A percentile compares a stretch with the other conserved stretches of the same genome.
These are phyloP conservation scores for Drosophila setifemur DNA, from an alignment of 1,140 invertebrate genomes.

Conservation along the genomic window DNA sequence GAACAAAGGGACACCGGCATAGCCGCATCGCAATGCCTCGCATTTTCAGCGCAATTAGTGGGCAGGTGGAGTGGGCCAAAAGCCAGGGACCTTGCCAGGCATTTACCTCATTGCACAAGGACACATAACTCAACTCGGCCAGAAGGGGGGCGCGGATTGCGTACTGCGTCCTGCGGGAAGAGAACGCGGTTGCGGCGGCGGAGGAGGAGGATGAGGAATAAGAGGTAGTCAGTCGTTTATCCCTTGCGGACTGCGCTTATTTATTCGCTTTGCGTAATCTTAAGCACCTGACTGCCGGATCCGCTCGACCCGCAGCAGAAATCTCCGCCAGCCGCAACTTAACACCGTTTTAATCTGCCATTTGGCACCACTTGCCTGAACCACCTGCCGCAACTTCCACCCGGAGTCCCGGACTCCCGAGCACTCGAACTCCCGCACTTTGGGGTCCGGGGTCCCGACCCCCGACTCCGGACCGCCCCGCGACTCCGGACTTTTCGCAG, in stretches of 20 bases:
- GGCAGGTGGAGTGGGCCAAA: constrained; percentile 27
- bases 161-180: constrained; percentile 12
- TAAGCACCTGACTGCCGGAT: constrained; percentile 43
- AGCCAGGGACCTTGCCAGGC: constrained; percentile 8
- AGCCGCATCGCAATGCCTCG: constrained; percentile 3
- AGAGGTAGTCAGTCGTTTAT: constrained; percentile 26
- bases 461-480: not conserved
- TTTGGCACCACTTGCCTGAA: constrained; percentile 69
- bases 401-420: constrained; percentile 8
- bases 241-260: constrained; percentile 48
- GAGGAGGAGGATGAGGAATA: constrained; percentile 3
- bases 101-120: constrained; percentile 50
- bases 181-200: not conserved
- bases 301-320: constrained; percentile 23
- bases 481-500: constrained; percentile 29
- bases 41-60: constrained; percentile 52
- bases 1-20: constrained; percentile 12
- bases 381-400: constrained; percentile 51
- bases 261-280: constrained; percentile 51
- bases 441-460: not conserved
- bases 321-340: constrained; percentile 60
- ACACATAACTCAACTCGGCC: constrained; percentile 31
- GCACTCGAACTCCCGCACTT: not conserved
- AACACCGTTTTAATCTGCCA: constrained; percentile 77
- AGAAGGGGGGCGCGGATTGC: not conserved